Conservation (phyloP, 2,888 invertebrate genomes). For the Brassicogethes aeneus region DNA sequence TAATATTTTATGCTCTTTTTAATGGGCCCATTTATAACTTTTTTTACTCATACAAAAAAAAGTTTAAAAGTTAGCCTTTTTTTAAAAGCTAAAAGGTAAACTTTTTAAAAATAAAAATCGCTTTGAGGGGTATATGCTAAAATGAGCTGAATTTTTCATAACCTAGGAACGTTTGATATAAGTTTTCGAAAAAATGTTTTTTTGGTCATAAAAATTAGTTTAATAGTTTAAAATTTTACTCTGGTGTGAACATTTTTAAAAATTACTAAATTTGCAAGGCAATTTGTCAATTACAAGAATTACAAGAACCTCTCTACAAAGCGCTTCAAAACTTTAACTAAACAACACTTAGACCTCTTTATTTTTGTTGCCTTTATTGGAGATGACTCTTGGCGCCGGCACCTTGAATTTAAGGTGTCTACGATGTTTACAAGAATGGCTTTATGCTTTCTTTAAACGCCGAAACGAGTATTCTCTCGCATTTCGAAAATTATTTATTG, state of each 20-base stretch:
- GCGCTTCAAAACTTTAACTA: neutral
- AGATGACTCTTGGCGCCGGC: neutral
- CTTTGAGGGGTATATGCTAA: too few species aligned
- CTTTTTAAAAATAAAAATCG: too few species aligned
- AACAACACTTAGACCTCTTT: too few species aligned
- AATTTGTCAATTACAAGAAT: too few species aligned
- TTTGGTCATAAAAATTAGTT: neutral
- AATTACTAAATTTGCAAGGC: neutral
- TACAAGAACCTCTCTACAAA: too few species aligned
- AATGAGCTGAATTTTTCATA: too few species aligned
- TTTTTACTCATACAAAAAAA: too few species aligned
- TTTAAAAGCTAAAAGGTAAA: too few species aligned
- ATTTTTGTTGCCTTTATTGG: neutral
- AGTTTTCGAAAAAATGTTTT: neutral
- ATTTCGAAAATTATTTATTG: neutral
- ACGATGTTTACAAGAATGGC: neutral
- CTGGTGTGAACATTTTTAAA: neutral
- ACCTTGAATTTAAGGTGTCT: neutral
- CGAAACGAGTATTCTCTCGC: neutral
- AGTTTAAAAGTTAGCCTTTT: too few species aligned
- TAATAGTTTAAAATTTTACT: neutral
- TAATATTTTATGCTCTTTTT: too few species aligned
- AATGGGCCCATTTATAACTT: too few species aligned
- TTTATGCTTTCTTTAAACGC: neutral
- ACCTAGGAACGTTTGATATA: too few species aligned